A percentile compares a stretch with the other conserved stretches of the same genome.
Conservation (phyloP, 2,113 vertebrate species). For the Albula glossodonta region DNA sequence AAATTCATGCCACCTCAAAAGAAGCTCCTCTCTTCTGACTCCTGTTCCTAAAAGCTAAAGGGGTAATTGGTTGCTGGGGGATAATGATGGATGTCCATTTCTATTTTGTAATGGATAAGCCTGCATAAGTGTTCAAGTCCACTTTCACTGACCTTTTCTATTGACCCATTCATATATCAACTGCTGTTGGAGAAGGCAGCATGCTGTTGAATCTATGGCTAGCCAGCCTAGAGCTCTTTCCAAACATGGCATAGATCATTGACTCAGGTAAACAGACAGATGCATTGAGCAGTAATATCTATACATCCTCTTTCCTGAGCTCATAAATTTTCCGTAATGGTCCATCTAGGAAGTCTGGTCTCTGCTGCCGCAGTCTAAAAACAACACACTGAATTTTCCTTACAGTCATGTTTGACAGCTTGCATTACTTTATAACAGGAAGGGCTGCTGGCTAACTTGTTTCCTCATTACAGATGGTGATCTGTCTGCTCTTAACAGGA, state of each 20-base stretch:
- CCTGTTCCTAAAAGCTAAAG: not conserved
- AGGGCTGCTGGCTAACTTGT: not conserved
- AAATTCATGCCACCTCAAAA: too few species aligned
- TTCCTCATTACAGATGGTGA: not conserved
- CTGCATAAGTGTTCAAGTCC: not conserved
- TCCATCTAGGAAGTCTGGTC: not conserved
- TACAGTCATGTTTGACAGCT: not conserved
- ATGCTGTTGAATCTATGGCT: too few species aligned
- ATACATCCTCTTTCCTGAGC: slow-evolving; percentile 10
- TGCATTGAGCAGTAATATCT: not conserved
- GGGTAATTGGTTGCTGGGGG: not conserved
- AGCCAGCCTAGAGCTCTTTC: not conserved
- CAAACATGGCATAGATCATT: slow-evolving; percentile 22
- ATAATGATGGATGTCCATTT: slow-evolving; percentile 15
- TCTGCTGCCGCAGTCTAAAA: not conserved
- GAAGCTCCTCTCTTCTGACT: not conserved
- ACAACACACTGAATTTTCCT: not conserved
- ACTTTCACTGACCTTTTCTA: too few species aligned
- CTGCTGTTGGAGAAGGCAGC: slow-evolving; percentile 15
- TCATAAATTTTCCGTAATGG: slow-evolving; percentile 12
- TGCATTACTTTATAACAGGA: not conserved
- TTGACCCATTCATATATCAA: slow-evolving; percentile 21
- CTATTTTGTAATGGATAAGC: not conserved
- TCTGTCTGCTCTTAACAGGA: not conserved
- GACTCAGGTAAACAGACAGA: not conserved